Evolutionary conservation across 92 coral and sea anemone species (phyloP), one percentile per base, ranked within the genome.

Genomic region (Siderastrea radians): DNA sequence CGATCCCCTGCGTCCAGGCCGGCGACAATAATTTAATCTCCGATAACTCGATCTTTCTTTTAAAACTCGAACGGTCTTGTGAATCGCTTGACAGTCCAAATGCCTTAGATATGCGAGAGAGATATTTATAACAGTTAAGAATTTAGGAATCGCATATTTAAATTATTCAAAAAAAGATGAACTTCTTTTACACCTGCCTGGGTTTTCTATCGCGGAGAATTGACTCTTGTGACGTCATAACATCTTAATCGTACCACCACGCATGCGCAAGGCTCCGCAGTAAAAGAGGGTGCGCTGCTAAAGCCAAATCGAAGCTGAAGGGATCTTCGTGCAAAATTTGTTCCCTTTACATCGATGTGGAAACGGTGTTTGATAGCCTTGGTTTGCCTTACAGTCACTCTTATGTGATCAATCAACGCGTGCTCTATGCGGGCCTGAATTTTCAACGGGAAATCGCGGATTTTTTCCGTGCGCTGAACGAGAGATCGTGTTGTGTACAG

Each of bases 191-290:
- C 86, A 82, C 86, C 86, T 82, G 86, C 53, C 71, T 44, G 46
- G 3, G 57, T 48, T 26, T 78, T 66, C 68, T 63, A 46, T 46
- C 72, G 46, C 47, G 72, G 62, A 61, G 86, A 82, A 82, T 70
- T 82, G 86, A 70, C 78, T 82, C 78, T 57, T 70, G 78, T 82
- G 86, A 82, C 86, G 78, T 82, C 86, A 82, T 53, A 43, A 19
- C 75, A 71, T 50, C 49, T 69, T 82, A 3, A 12, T 49, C 17
- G 2, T n/a, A 13, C 49, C 44, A 82, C 5, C 17, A 53, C 78
- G 57, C 86, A 82, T 82, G 86, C 69, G 67, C 64, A 48, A 3
- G 16, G 11, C 66, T 43, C 77, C 7, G 60, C 38, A 11, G 2
- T 1, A 38, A 59, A 17, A 54, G 68, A 73, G 87, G 87, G 87